Evolutionary conservation across 2,797 vertebrate genomes (phyloP).

Genomic region (Sebastes matsubarae): DNA sequence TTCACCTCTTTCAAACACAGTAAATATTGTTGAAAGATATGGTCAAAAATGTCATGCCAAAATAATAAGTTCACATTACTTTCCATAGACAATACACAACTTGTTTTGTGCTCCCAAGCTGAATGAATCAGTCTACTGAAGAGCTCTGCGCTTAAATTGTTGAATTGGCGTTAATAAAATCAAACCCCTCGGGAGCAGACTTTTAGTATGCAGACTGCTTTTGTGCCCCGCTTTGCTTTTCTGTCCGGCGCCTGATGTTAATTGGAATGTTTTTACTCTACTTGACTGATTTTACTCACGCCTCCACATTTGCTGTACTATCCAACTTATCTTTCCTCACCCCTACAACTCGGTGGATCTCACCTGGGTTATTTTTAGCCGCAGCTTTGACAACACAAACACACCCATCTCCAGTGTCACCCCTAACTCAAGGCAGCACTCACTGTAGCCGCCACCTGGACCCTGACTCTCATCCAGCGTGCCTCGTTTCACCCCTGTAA

Average conservation of each 20-base stretch:
- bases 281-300: constrained; percentile 7
- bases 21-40: neutral
- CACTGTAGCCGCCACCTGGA: constrained; percentile 47
- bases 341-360: neutral
- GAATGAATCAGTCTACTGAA: constrained; percentile 6
- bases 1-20: neutral
- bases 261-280: constrained; percentile 8
- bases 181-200: neutral
- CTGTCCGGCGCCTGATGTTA: neutral
- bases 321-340: constrained; percentile 20
- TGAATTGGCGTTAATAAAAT: constrained; percentile 27
- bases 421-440: constrained; percentile 25
- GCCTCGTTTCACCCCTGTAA: constrained; percentile 45
- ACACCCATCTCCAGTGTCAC: constrained; percentile 45
- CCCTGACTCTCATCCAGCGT: constrained; percentile 34
- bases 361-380: constrained; percentile 62
- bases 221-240: neutral
- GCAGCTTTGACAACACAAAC: constrained; percentile 37
- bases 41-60: neutral
- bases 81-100: neutral
- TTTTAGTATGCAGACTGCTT: neutral
- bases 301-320: constrained; percentile 3
- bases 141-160: constrained; percentile 2
- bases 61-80: neutral
- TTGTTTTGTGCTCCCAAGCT: neutral